These are phyloP conservation scores for Philotrypesis tridentata DNA, from an alignment of 1,140 invertebrate genomes.

Conservation along the genomic window DNA sequence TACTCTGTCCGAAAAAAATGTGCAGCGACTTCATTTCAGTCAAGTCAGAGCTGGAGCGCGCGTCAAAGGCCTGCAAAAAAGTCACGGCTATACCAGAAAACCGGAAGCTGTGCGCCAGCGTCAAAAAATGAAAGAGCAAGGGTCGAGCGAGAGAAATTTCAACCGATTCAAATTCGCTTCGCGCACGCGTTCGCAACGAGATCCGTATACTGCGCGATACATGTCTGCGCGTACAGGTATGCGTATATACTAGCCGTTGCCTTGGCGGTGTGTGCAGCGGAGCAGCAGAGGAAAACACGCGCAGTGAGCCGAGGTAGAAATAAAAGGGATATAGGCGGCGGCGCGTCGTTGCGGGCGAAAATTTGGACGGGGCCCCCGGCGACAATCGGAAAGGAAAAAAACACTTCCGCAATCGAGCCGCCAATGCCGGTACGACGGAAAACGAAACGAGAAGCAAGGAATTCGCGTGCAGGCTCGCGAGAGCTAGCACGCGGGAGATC, in stretches of 20 bases:
- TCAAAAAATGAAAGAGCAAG: background rate
- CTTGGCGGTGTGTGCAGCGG: background rate
- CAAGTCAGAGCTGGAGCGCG: too few relatives aligned
- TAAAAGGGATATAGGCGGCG: background rate
- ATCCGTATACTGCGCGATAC: background rate
- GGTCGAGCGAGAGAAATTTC: background rate
- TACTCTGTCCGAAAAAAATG: too few relatives aligned
- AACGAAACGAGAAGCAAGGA: background rate
- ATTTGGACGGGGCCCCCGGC: background rate
- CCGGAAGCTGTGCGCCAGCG: background rate
- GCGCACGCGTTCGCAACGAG: background rate
- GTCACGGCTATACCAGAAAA: background rate
- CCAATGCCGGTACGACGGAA: background rate
- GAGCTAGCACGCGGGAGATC: background rate
- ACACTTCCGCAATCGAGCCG: background rate
- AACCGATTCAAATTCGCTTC: constrained; percentile 25
- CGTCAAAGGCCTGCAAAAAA: background rate
- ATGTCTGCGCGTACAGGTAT: background rate
- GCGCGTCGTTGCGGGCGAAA: background rate
- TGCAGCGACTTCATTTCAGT: too few relatives aligned
- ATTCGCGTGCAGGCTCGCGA: background rate
- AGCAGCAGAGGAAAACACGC: background rate
- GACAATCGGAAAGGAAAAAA: background rate
- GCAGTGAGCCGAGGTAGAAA: background rate
- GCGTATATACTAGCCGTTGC: background rate